Evolutionary conservation across 2,113 vertebrate genomes (phyloP).

Genomic region (Hystrix brachyura): DNA sequence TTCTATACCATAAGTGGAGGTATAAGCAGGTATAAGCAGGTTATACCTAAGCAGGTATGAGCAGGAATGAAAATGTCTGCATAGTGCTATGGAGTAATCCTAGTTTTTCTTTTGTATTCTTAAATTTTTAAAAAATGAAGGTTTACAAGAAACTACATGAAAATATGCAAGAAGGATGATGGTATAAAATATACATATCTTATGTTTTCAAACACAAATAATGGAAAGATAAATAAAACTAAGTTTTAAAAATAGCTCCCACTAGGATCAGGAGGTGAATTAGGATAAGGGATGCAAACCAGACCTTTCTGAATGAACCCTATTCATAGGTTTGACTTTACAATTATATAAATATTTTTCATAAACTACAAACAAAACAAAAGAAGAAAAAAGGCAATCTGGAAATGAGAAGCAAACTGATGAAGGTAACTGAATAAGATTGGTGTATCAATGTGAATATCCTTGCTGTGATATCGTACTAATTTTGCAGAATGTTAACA

Average conservation of each 20-base stretch:
- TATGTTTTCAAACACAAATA: conserved; percentile 45
- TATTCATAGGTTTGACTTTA: conserved; percentile 16
- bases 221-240: conserved; percentile 37
- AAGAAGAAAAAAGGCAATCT: not conserved
- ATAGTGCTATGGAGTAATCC: not conserved
- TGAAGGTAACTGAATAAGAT: not conserved
- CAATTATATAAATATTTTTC: not conserved
- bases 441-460: not conserved
- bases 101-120: not conserved
- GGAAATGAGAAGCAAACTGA: conserved; percentile 39
- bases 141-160: not conserved
- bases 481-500: conserved; percentile 47
- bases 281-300: not conserved
- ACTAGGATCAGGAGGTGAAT: not conserved
- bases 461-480: not conserved
- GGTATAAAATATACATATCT: not conserved
- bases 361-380: conserved; percentile 60
- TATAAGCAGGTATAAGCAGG: conserved; percentile 21
- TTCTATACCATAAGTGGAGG: conserved; percentile 33
- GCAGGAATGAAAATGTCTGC: conserved; percentile 30
- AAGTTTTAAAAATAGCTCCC: conserved; percentile 43
- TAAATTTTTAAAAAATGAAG: conserved; percentile 23
- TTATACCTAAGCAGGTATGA: conserved; percentile 8
- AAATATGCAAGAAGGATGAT: not conserved
- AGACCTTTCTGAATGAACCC: conserved; percentile 23